Percentiles rank a stretch among this genome's conserved stretches.
phyloP scores from a whole-genome alignment of 2,888 invertebrate genomes.

The Drosophila diplacantha region DNA sequence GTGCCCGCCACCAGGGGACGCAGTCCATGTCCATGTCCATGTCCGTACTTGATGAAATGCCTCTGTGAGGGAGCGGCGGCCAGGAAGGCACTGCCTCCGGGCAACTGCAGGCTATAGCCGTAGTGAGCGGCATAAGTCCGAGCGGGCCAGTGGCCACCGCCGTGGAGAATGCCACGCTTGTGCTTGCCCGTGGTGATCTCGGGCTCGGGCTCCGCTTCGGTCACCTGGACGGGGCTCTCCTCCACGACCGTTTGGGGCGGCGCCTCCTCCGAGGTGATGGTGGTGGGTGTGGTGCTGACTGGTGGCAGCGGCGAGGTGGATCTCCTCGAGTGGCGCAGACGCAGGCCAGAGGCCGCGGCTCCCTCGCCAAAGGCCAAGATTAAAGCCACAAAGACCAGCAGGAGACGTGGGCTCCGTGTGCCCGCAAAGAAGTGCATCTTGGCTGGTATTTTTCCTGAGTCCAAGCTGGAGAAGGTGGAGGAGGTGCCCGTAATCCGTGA shows the following conservation, averaged over 20 bases:
- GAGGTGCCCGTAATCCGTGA: conserved; percentile 46
- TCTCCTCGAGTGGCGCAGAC: conserved; percentile 51
- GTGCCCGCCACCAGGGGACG: conserved; percentile 25
- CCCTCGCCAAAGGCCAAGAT: conserved; percentile 17
- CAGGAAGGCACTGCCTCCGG: conserved; percentile 56
- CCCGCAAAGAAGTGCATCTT: conserved; percentile 34
- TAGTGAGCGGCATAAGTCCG: conserved; percentile 73
- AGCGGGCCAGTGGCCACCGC: conserved; percentile 65
- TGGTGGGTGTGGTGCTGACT: conserved; percentile 35
- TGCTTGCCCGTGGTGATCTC: conserved; percentile 53
- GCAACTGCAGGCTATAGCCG: conserved; percentile 72
- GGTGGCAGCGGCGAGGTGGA: conserved; percentile 38
- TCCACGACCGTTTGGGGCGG: background rate
- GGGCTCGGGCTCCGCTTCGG: conserved; percentile 4
- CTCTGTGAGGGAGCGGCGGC: conserved; percentile 46
- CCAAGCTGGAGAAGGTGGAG: background rate
- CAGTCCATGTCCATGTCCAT: conserved; percentile 11
- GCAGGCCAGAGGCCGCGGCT: conserved; percentile 39
- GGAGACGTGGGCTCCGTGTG: conserved; percentile 15
- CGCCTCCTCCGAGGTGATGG: background rate
- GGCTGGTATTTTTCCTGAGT: background rate
- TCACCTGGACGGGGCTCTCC: conserved; percentile 10
- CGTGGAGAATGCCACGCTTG: conserved; percentile 71
- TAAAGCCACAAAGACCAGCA: conserved; percentile 16
- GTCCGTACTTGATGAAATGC: conserved; percentile 53